Conservation (phyloP, 2,113 vertebrate species). For the Pelvicachromis taeniatus region DNA sequence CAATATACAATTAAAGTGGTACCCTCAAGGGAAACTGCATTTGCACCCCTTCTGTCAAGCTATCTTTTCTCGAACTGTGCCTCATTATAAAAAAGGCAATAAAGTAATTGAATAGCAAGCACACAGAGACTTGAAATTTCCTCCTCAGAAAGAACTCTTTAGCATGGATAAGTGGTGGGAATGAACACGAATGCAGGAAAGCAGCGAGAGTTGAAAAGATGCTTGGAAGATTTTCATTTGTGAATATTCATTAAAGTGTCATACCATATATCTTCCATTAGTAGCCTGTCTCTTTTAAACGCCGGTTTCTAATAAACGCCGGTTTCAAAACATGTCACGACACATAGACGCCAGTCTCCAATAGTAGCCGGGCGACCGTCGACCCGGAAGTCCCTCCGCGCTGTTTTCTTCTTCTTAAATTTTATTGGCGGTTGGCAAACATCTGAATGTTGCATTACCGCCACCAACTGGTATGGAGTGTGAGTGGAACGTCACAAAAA, state of each 20-base stretch:
- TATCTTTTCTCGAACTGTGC: background rate
- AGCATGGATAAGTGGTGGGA: background rate
- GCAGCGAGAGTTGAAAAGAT: background rate
- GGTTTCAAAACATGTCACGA: too few relatives aligned
- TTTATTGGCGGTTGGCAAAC: too few relatives aligned
- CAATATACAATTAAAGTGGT: constrained; percentile 10
- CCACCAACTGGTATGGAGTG: too few relatives aligned
- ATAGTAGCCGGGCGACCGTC: too few relatives aligned
- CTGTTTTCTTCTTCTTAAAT: too few relatives aligned
- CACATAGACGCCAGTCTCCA: too few relatives aligned
- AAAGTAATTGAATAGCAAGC: constrained; percentile 17
- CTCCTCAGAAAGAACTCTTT: background rate
- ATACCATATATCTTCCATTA: too few relatives aligned
- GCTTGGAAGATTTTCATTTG: background rate
- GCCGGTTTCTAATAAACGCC: too few relatives aligned
- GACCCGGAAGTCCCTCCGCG: too few relatives aligned
- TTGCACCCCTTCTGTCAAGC: background rate
- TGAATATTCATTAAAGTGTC: background rate
- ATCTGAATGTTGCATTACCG: too few relatives aligned
- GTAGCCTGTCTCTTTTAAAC: too few relatives aligned
- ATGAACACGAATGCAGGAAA: background rate
- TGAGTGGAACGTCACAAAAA: too few relatives aligned
- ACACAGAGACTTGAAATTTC: background rate
- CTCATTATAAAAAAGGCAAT: constrained; percentile 20
- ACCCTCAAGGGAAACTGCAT: constrained; percentile 15